These are phyloP conservation scores for Paramisgurnus dabryanus DNA, from an alignment of 2,113 vertebrate genomes.

Conservation along the genomic window DNA sequence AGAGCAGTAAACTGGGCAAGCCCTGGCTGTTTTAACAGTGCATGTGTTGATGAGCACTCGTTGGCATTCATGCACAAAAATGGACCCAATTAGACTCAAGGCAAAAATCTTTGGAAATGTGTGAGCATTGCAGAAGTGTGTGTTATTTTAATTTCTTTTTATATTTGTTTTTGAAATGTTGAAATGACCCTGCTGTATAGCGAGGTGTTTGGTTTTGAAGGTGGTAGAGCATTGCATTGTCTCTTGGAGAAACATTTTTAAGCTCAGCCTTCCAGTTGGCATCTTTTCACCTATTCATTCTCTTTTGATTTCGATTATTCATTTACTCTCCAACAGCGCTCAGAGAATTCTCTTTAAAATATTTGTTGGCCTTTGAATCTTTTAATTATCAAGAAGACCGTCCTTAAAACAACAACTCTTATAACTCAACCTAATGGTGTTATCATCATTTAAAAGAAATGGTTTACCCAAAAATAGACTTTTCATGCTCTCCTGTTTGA, in stretches of 20 bases:
- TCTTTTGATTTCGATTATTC: not conserved
- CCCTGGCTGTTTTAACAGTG: constrained; percentile 39
- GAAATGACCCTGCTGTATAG: constrained; percentile 14
- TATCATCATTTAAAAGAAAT: not conserved
- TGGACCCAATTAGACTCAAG: constrained; percentile 24
- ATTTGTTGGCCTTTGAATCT: not conserved
- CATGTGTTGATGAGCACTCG: constrained; percentile 44
- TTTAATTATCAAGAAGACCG: not conserved
- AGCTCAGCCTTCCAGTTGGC: not conserved
- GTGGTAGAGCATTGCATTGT: not conserved
- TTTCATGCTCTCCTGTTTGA: no score
- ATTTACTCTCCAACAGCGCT: not conserved
- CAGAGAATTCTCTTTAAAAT: not conserved
- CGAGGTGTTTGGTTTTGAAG: not conserved
- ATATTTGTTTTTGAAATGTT: not conserved
- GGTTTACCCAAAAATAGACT: not conserved
- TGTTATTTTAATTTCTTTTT: not conserved
- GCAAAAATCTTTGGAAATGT: constrained; percentile 17
- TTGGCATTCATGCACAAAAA: constrained; percentile 39
- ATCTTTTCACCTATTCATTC: constrained; percentile 2
- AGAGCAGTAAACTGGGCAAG: constrained; percentile 41
- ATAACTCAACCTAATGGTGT: not conserved
- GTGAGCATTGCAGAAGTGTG: not conserved
- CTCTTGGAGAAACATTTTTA: not conserved
- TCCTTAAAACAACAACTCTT: not conserved